Evolutionary conservation across 2,797 vertebrate species (phyloP), one percentile per base, ranked within the genome.

Genomic region (Tokudaia muenninki): DNA sequence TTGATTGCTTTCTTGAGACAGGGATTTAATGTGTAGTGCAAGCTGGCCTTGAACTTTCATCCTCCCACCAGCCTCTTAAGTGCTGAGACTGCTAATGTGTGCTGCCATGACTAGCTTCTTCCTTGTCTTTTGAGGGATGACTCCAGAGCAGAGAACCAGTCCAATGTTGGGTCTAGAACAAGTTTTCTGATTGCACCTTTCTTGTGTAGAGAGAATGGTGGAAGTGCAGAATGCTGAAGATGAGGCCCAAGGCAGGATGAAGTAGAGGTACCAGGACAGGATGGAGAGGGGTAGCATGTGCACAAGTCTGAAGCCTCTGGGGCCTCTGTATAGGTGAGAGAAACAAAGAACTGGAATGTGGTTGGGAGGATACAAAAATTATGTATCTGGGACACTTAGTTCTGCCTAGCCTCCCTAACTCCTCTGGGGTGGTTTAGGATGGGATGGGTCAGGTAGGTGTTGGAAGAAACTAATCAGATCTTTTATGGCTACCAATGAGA

Each of bases 131-230:
- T 75, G 59, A 67, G 44, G 41, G 26, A 63, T 70, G 29, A 24
- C 10, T 82, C 52, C 84, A 47, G 88, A 94, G 79, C 91, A 97
- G 67, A 88, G 63, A 91, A 26, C 13, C 59, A 29, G 29, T 37
- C 4, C 26, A 7, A 6, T 44, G n/a, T 55, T 41, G 65, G 52
- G 13, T 90, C 86, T 82, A 74, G 52, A 83, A 78, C 17, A 63
- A 72, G 67, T 21, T 67, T 90, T 52, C 50, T 37, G 74, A 13
- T 29, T 63, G 50, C 41, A 50, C 75, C 59, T 34, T 96, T 19
- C 74, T 78, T 70, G 67, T 31, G 47, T 70, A 26, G 52, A 93
- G 37, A 55, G 3, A 21, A 61, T 29, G 31, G 67, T 6, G 8
- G 67, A 67, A 57, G 21, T 31, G 67, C 34, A 59, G 88, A 74